Evolutionary conservation across 2,888 invertebrate genomes (phyloP).

Genomic region (Smittia sp.): DNA sequence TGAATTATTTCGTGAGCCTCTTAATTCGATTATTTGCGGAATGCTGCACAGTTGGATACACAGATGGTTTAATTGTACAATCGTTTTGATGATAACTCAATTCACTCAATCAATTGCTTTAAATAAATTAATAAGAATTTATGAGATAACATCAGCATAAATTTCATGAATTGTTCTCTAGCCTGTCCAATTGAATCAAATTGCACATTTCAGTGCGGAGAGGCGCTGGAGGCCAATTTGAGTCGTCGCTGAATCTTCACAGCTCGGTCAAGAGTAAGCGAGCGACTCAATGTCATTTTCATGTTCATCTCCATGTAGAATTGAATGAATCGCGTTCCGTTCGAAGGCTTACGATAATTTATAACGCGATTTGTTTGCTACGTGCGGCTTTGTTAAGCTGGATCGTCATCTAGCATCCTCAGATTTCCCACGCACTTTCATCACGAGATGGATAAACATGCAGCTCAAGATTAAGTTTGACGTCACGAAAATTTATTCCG

Average conservation of each 20-base stretch:
- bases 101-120: background rate
- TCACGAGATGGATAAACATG: background rate
- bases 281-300: background rate
- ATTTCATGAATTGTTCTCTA: background rate
- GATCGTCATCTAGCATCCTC: background rate
- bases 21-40: too few species aligned
- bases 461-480: background rate
- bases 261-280: too few species aligned
- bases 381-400: background rate
- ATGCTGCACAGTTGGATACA: background rate
- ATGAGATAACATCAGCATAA: background rate
- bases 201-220: background rate
- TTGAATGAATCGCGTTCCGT: background rate
- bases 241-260: too few species aligned
- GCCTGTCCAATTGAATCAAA: slow-evolving; percentile 7
- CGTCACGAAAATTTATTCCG: background rate
- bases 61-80: background rate
- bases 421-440: background rate
- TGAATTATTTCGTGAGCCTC: too few species aligned
- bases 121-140: background rate
- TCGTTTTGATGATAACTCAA: slow-evolving; percentile 1
- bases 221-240: too few species aligned
- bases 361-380: background rate
- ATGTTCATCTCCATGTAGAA: background rate
- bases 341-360: slow-evolving; percentile 4